Evolutionary conservation across 2,888 invertebrate genomes (phyloP).

Genomic region (Phymatocera aterrima): DNA sequence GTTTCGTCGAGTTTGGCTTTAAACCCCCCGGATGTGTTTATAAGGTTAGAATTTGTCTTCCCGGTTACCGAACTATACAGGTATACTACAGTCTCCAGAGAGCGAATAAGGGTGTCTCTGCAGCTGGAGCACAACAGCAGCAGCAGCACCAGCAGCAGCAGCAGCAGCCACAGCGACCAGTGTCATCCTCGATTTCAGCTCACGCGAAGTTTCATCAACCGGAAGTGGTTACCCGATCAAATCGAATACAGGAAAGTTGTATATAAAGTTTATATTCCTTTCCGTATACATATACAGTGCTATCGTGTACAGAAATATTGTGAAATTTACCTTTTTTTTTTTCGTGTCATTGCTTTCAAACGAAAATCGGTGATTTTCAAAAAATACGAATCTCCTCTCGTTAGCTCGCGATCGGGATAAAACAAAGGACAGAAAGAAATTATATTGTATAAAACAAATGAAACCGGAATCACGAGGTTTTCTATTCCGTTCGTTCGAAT

Average conservation of each 20-base stretch:
- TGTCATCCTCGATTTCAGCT: slow-evolving; percentile 87
- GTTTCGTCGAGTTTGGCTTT: no score
- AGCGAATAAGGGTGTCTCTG: slow-evolving; percentile 82
- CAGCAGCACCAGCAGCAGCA: not conserved
- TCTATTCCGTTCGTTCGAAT: no score
- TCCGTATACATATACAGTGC: no score
- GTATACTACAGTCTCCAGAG: slow-evolving; percentile 87
- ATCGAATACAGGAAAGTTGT: slow-evolving; percentile 93
- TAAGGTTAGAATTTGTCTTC: not conserved
- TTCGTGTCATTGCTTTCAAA: no score
- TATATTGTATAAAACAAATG: no score
- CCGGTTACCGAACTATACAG: slow-evolving; percentile 75
- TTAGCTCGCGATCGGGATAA: no score
- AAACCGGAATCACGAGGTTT: no score
- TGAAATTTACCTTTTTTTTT: not conserved
- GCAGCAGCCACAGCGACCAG: slow-evolving; percentile 72
- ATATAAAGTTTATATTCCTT: no score
- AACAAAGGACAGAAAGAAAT: no score
- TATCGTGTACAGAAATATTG: not conserved
- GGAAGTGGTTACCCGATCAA: slow-evolving; percentile 91
- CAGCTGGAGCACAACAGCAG: slow-evolving; percentile 74
- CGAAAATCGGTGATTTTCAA: no score
- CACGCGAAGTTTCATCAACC: slow-evolving; percentile 84
- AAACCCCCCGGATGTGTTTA: not conserved
- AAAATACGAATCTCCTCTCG: no score